Percentiles rank a stretch among this genome's conserved stretches.
Evolutionary conservation across 2,797 vertebrate species (phyloP).

Genomic region (Muscicapa striata): DNA sequence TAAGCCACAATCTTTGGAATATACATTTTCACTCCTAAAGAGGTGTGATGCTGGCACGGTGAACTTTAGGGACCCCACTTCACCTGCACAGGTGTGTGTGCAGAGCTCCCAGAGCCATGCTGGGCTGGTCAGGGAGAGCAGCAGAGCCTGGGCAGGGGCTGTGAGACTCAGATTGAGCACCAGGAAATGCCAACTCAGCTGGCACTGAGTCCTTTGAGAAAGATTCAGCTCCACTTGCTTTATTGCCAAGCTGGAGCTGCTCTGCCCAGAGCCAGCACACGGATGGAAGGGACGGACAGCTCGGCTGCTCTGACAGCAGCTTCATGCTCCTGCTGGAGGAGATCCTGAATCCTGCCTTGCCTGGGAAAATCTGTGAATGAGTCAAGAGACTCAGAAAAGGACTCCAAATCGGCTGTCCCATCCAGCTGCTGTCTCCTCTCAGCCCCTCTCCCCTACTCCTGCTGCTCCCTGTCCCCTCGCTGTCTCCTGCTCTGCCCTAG

Average conservation of each 20-base stretch:
- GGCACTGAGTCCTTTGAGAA: not conserved
- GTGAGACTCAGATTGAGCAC: not conserved
- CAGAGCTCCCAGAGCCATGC: not conserved
- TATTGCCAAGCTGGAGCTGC: not conserved
- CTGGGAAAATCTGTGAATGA: not conserved
- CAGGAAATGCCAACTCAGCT: not conserved
- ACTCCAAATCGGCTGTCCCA: not conserved
- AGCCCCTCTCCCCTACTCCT: not conserved
- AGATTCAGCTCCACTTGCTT: not conserved
- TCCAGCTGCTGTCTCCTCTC: not conserved
- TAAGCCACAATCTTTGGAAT: slow-evolving; percentile 70
- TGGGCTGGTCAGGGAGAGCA: not conserved
- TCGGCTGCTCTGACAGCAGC: not conserved
- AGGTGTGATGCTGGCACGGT: slow-evolving; percentile 19
- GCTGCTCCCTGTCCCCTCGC: not conserved
- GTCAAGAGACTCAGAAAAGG: not conserved
- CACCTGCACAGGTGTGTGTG: not conserved
- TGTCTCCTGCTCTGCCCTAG: not conserved
- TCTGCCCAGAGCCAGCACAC: not conserved
- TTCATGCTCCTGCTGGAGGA: not conserved
- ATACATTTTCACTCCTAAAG: slow-evolving; percentile 74
- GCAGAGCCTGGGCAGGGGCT: not conserved
- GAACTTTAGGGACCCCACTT: not conserved
- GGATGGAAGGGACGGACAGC: not conserved
- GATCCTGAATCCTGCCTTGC: not conserved